A percentile compares a stretch with the other conserved stretches of the same genome.
Evolutionary conservation across 2,888 invertebrate species (phyloP).

Genomic region (Disparrhopalites patrizii): DNA sequence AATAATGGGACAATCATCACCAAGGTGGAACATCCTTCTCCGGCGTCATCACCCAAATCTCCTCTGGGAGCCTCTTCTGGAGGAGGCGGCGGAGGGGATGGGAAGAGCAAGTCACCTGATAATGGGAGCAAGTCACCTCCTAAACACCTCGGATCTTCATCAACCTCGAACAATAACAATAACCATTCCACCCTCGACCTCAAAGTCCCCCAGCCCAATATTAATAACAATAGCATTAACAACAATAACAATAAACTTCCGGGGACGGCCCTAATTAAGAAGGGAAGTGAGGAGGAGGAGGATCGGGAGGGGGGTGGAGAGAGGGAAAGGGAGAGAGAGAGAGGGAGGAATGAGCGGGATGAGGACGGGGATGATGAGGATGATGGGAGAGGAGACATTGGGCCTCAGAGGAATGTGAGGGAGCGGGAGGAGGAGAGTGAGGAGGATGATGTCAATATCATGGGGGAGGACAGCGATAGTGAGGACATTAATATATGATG

Average conservation of each 20-base stretch:
- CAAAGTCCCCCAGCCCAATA: slow-evolving; percentile 13
- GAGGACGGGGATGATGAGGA: slow-evolving; percentile 35
- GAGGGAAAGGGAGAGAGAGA: not conserved
- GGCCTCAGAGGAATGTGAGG: not conserved
- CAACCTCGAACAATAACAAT: not conserved
- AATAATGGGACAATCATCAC: not conserved
- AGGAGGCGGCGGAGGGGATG: not conserved
- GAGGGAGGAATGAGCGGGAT: not conserved
- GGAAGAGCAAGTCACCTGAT: not conserved
- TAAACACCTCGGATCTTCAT: no score
- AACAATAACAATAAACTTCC: slow-evolving; percentile 16
- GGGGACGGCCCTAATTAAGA: slow-evolving; percentile 9
- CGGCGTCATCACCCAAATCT: not conserved
- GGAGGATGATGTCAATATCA: slow-evolving; percentile 43
- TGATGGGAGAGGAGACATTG: slow-evolving; percentile 37
- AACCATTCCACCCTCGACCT: not conserved
- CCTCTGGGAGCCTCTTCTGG: not conserved
- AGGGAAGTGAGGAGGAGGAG: slow-evolving; percentile 12
- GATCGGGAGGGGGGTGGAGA: slow-evolving; percentile 2
- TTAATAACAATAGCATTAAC: slow-evolving; percentile 21
- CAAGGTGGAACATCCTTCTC: slow-evolving; percentile 13
- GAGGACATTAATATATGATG: no score
- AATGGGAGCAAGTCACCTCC: not conserved
- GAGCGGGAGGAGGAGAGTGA: slow-evolving; percentile 15
- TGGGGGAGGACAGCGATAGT: slow-evolving; percentile 34